A percentile compares a stretch with the other conserved stretches of the same genome.
These are phyloP conservation scores for Limnephilus auricula DNA, from an alignment of 2,888 invertebrate genomes.

Conservation along the genomic window DNA sequence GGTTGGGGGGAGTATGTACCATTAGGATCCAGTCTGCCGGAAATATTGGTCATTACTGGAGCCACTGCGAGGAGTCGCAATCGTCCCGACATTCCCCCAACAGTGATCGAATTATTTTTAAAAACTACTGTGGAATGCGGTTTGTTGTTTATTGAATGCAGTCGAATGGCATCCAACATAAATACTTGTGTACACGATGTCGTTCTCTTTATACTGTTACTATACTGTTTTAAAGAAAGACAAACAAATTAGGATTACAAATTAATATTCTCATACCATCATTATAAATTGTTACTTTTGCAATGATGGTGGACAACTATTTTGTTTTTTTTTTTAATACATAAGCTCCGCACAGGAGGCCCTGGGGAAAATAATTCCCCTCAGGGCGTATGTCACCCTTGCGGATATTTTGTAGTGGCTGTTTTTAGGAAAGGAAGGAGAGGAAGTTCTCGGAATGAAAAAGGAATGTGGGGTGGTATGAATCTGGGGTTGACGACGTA, in stretches of 20 bases:
- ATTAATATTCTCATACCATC: too few relatives aligned
- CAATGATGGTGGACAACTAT: background rate
- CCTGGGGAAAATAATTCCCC: too few relatives aligned
- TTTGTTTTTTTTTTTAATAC: too few relatives aligned
- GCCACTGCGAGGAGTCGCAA: constrained; percentile 49
- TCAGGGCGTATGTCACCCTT: too few relatives aligned
- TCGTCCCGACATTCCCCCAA: background rate
- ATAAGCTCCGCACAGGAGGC: too few relatives aligned
- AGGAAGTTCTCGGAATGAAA: too few relatives aligned
- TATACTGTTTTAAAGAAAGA: background rate
- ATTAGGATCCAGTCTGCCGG: constrained; percentile 62
- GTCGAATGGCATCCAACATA: background rate
- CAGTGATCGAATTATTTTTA: background rate
- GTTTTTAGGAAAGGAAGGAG: too few relatives aligned
- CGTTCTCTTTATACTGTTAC: background rate
- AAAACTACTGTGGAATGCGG: background rate
- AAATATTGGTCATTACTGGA: constrained; percentile 64
- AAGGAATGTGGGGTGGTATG: too few relatives aligned
- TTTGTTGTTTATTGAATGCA: background rate
- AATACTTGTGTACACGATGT: background rate
- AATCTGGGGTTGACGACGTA: too few relatives aligned
- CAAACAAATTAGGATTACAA: background rate
- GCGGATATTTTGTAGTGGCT: too few relatives aligned
- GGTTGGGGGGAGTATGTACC: constrained; percentile 54
- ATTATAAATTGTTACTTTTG: too few relatives aligned